Conservation (phyloP, 1,140 invertebrate genomes). For the Drosophila quadrilineata region DNA sequence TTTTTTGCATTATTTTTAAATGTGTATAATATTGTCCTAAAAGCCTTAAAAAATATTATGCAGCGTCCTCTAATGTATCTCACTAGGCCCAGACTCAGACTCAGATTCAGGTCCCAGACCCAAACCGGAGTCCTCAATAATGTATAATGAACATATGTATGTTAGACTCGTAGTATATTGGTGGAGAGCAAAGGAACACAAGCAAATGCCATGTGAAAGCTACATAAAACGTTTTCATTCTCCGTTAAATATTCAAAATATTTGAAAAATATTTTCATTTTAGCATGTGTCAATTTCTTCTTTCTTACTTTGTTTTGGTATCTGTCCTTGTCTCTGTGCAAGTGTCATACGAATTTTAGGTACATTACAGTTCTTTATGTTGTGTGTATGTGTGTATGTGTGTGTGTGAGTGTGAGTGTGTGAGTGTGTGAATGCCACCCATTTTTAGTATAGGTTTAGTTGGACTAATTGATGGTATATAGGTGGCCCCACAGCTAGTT, state of each 20-base stretch:
- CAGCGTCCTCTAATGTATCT: conserved; percentile 10
- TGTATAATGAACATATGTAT: too few species aligned
- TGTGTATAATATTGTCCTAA: conserved; percentile 76
- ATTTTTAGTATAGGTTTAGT: too few species aligned
- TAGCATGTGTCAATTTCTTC: conserved; percentile 15
- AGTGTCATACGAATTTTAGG: conserved; percentile 33
- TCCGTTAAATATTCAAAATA: conserved; percentile 43
- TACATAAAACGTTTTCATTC: conserved; percentile 39
- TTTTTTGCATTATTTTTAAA: too few species aligned
- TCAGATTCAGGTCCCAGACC: background rate
- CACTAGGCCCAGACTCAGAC: background rate
- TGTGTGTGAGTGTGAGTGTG: too few species aligned
- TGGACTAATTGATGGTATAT: too few species aligned
- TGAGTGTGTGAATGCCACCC: too few species aligned
- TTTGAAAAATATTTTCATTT: conserved; percentile 44
- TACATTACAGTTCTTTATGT: conserved; percentile 45
- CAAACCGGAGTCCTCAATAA: conserved; percentile 16
- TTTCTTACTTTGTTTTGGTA: conserved; percentile 2
- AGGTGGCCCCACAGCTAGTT: conserved; percentile 57
- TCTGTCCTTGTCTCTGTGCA: conserved; percentile 11
- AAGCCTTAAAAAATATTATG: conserved; percentile 70
- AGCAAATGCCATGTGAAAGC: conserved; percentile 67
- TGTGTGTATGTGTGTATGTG: conserved; percentile 5
- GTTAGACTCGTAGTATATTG: conserved; percentile 47
- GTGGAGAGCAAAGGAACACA: conserved; percentile 72